Percentiles rank a stretch among this genome's conserved stretches.
Evolutionary conservation across 2,888 invertebrate species (phyloP).

Genomic region (Ariolimax columbianus): DNA sequence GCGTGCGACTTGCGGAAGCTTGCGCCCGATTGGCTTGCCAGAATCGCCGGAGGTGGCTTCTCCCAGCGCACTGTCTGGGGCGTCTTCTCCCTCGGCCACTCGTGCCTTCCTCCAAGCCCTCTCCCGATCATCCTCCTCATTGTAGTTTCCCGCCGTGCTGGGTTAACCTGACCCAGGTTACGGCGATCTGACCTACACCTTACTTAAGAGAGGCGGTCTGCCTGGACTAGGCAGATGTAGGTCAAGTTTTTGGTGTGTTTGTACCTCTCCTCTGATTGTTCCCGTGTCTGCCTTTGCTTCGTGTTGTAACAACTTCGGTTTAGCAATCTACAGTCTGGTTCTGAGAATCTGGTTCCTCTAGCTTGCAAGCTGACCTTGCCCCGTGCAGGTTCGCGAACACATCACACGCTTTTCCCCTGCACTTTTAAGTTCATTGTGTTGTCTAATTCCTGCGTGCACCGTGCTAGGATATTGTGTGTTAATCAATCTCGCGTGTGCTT

Average conservation of each 20-base stretch:
- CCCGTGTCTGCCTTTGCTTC: neutral
- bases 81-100: neutral
- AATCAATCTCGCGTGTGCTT: too few relatives aligned
- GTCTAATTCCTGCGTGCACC: too few relatives aligned
- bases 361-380: neutral
- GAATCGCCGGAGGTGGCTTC: constrained; percentile 21
- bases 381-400: neutral
- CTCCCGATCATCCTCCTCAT: neutral
- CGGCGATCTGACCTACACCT: constrained; percentile 28
- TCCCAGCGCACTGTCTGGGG: constrained; percentile 29
- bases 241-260: neutral
- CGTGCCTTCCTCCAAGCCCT: constrained; percentile 4
- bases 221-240: constrained; percentile 16
- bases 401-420: neutral
- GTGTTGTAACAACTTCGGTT: neutral
- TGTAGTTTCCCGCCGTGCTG: constrained; percentile 24
- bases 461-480: too few relatives aligned
- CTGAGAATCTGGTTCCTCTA: neutral
- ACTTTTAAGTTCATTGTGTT: too few relatives aligned
- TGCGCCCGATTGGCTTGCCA: constrained; percentile 11
- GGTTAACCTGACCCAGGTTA: constrained; percentile 27
- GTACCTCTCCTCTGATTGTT: neutral
- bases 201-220: constrained; percentile 22
- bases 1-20: constrained; percentile 31
- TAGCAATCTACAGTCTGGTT: neutral